Percentiles rank a stretch among this genome's conserved stretches.
Evolutionary conservation across 35 echinoderm and acorn worm species (phyloP).

Genomic region (Heliocidaris tuberculata): DNA sequence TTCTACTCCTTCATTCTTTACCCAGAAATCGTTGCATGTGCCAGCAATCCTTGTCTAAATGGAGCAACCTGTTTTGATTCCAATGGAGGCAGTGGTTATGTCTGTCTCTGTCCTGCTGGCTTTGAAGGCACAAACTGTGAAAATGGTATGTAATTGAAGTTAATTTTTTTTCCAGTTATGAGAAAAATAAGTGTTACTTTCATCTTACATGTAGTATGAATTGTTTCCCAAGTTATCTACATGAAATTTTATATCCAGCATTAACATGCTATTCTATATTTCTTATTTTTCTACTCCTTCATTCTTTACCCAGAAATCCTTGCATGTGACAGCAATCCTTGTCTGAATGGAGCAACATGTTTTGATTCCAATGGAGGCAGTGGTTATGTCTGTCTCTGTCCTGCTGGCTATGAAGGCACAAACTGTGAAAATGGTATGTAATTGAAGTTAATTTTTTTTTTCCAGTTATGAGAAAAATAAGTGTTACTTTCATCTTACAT

Average conservation of each 20-base stretch:
- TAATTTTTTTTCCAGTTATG: neutral
- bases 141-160: slow-evolving; percentile 56
- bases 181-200: too few species aligned
- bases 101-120: slow-evolving; percentile 50
- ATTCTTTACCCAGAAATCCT: neutral
- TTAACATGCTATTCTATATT: too few species aligned
- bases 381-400: slow-evolving; percentile 46
- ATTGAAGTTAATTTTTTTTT: neutral
- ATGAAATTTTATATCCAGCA: too few species aligned
- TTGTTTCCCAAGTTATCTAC: too few species aligned
- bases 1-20: too few species aligned
- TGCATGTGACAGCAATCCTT: slow-evolving; percentile 20
- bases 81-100: slow-evolving; percentile 2
- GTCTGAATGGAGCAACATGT: slow-evolving; percentile 52
- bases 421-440: slow-evolving; percentile 67
- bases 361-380: slow-evolving; percentile 11
- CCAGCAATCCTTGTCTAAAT: slow-evolving; percentile 33
- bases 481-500: too few species aligned
- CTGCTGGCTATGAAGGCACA: slow-evolving; percentile 40
- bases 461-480: too few species aligned
- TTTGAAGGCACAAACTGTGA: slow-evolving; percentile 46
- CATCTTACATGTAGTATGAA: too few species aligned
- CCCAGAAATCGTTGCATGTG: slow-evolving; percentile 26
- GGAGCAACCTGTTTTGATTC: slow-evolving; percentile 45
- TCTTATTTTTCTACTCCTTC: too few species aligned